These are phyloP conservation scores for Pseudochirops corinnae DNA, from an alignment of 2,797 vertebrate species.

Conservation along the genomic window DNA sequence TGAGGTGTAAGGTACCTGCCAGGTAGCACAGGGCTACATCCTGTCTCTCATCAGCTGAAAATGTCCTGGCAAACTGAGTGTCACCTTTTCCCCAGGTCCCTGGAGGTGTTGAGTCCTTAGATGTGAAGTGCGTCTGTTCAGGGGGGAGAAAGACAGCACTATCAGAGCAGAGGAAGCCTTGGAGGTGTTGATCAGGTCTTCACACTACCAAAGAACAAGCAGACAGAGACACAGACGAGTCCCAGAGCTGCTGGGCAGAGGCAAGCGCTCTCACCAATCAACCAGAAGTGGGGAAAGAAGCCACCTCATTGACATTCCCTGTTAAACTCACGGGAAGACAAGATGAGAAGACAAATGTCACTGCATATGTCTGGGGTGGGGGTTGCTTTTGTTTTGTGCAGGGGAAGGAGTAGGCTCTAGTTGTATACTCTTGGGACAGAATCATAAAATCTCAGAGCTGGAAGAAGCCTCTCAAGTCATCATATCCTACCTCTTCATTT, in stretches of 20 bases:
- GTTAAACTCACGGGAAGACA: not conserved
- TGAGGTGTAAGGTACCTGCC: not conserved
- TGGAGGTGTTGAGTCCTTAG: not conserved
- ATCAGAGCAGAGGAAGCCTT: not conserved
- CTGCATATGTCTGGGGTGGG: not conserved
- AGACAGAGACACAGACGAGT: not conserved
- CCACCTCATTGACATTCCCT: not conserved
- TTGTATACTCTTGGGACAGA: not conserved
- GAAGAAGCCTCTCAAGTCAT: not conserved
- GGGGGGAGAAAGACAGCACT: not conserved
- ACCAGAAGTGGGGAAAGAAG: slow-evolving; percentile 30
- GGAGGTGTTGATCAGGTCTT: not conserved
- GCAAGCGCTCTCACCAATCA: not conserved
- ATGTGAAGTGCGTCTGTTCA: not conserved
- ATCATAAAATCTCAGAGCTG: not conserved
- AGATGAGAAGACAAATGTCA: not conserved
- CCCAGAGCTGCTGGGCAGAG: not conserved
- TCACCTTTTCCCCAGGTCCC: not conserved
- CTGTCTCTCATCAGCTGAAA: not conserved
- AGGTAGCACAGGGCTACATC: not conserved
- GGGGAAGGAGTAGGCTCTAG: not conserved
- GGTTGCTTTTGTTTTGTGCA: not conserved
- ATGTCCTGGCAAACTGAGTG: not conserved
- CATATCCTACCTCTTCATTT: not conserved
- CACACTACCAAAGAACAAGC: not conserved